phyloP scores from a whole-genome alignment of 2,113 vertebrate genomes.

The Leptobrachium ailaonicum region DNA sequence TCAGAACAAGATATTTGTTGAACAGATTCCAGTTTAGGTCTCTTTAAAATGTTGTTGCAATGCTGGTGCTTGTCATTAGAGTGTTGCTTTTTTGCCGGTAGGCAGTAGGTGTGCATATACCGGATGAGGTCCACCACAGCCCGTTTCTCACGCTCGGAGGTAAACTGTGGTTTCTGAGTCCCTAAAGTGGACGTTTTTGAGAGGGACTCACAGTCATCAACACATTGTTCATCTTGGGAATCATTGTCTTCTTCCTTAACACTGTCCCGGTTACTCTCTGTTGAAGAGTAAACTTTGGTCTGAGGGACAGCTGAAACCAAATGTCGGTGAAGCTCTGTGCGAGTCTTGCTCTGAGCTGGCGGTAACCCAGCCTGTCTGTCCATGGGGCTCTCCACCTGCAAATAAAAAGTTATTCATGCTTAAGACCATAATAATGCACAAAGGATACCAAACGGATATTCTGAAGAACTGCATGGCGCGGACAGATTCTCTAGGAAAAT shows the following conservation, averaged over 20 bases:
- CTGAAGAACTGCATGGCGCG: no score
- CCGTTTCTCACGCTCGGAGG: slow-evolving; percentile 76
- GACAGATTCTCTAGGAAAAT: no score
- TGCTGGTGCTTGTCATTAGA: slow-evolving; percentile 64
- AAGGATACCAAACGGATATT: no score
- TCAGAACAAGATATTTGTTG: slow-evolving; percentile 39
- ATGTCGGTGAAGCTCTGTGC: slow-evolving; percentile 91
- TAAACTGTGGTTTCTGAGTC: slow-evolving; percentile 58
- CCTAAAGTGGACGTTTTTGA: slow-evolving; percentile 14
- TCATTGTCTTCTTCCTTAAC: slow-evolving; percentile 67
- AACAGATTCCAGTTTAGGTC: slow-evolving; percentile 57
- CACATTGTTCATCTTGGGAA: slow-evolving; percentile 67
- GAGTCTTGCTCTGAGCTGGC: slow-evolving; percentile 76
- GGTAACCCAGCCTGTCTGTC: slow-evolving; percentile 71
- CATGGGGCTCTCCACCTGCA: slow-evolving; percentile 71
- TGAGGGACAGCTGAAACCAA: slow-evolving; percentile 76
- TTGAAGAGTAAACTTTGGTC: slow-evolving; percentile 54
- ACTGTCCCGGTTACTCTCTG: slow-evolving; percentile 54
- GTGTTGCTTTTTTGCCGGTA: slow-evolving; percentile 83
- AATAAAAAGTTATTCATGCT: background rate
- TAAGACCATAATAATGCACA: no score
- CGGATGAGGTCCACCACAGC: slow-evolving; percentile 90
- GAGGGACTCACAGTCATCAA: slow-evolving; percentile 57
- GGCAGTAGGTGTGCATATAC: slow-evolving; percentile 98
- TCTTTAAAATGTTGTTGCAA: slow-evolving; percentile 63